phyloP scores from a whole-genome alignment of 2,888 invertebrate genomes.

The Platerodrilus igneus region DNA sequence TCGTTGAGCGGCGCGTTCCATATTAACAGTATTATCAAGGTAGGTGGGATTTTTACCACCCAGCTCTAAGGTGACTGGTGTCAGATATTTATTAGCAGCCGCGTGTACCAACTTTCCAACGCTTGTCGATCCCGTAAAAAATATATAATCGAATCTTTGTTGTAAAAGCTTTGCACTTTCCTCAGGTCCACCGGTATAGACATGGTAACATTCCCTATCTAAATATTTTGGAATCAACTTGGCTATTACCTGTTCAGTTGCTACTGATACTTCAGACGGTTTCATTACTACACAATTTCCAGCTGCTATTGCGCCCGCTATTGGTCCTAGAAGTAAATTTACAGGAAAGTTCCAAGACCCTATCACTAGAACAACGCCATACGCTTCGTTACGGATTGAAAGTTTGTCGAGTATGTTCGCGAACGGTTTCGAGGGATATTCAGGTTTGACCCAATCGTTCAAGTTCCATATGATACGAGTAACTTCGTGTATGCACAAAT shows the following conservation, averaged over 20 bases:
- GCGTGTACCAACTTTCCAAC: slow-evolving; percentile 85
- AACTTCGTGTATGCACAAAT: slow-evolving; percentile 73
- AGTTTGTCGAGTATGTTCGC: slow-evolving; percentile 71
- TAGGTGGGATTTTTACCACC: slow-evolving; percentile 85
- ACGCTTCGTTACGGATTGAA: slow-evolving; percentile 80
- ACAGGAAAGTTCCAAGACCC: slow-evolving; percentile 98
- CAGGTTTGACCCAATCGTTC: slow-evolving; percentile 73
- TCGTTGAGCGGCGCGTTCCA: slow-evolving; percentile 71
- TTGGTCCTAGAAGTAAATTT: slow-evolving; percentile 72
- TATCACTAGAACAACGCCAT: slow-evolving; percentile 83
- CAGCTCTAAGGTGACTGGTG: slow-evolving; percentile 89
- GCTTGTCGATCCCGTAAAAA: slow-evolving; percentile 84
- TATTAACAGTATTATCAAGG: slow-evolving; percentile 77
- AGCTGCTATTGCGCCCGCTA: slow-evolving; percentile 85
- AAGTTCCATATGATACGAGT: slow-evolving; percentile 65
- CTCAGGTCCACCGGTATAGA: slow-evolving; percentile 75
- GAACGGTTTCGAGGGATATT: slow-evolving; percentile 63
- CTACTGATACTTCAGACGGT: slow-evolving; percentile 83
- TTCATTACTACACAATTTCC: slow-evolving; percentile 94
- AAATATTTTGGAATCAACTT: slow-evolving; percentile 81
- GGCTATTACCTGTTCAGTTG: slow-evolving; percentile 66
- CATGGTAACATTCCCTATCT: slow-evolving; percentile 81
- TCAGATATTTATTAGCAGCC: slow-evolving; percentile 86
- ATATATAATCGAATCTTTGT: slow-evolving; percentile 92
- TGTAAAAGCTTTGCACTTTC: slow-evolving; percentile 84